Percentiles rank a stretch among this genome's conserved stretches.
phyloP scores from a whole-genome alignment of 2,888 invertebrate species.

The Drosophila anomelani region DNA sequence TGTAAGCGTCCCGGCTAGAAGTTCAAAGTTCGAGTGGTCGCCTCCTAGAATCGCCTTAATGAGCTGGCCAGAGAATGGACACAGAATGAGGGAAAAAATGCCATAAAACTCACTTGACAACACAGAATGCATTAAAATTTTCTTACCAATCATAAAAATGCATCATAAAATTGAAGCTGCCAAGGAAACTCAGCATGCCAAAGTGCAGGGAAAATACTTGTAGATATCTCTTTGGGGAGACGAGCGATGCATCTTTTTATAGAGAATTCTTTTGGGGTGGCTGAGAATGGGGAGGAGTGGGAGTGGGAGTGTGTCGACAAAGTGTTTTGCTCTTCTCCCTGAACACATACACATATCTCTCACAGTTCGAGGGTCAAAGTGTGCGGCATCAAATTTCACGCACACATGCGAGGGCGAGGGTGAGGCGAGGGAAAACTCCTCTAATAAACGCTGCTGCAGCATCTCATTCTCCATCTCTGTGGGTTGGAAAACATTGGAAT shows the following conservation, averaged over 20 bases:
- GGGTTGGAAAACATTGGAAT: slow-evolving; percentile 54
- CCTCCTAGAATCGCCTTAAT: slow-evolving; percentile 18
- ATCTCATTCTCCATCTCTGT: not conserved
- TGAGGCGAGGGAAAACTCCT: slow-evolving; percentile 25
- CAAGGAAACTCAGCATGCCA: slow-evolving; percentile 43
- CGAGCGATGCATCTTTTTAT: slow-evolving; percentile 40
- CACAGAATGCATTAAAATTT: slow-evolving; percentile 69
- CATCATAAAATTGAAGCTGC: slow-evolving; percentile 69
- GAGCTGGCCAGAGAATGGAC: slow-evolving; percentile 31
- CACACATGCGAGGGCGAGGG: slow-evolving; percentile 48
- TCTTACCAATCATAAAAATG: slow-evolving; percentile 66
- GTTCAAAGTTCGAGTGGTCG: slow-evolving; percentile 31
- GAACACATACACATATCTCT: not conserved
- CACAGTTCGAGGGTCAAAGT: slow-evolving; percentile 45
- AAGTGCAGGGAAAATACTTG: slow-evolving; percentile 20
- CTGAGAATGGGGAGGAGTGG: slow-evolving; percentile 49
- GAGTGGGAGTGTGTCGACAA: slow-evolving; percentile 69
- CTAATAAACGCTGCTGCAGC: slow-evolving; percentile 32
- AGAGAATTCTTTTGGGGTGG: slow-evolving; percentile 27
- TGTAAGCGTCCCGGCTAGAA: not conserved
- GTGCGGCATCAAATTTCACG: slow-evolving; percentile 54
- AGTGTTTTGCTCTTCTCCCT: slow-evolving; percentile 44
- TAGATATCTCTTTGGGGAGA: slow-evolving; percentile 20
- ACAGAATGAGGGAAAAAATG: slow-evolving; percentile 12
- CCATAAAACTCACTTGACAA: slow-evolving; percentile 50